Conservation (phyloP, 2,113 vertebrate genomes). For the Vidua macroura region DNA sequence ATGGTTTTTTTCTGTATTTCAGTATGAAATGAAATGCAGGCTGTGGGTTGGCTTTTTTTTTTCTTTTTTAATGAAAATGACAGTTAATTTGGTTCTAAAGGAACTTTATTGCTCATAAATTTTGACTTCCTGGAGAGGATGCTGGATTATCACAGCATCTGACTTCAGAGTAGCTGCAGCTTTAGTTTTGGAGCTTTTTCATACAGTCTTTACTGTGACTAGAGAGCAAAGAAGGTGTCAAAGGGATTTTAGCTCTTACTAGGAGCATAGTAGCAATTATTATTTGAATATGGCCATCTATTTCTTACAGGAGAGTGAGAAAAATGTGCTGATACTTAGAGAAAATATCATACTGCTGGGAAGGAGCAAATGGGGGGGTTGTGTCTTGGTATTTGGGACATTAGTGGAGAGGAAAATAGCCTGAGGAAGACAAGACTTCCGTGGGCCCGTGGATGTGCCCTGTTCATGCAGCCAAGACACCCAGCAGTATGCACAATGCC, state of each 20-base stretch:
- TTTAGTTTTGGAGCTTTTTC: neutral
- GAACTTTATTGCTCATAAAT: neutral
- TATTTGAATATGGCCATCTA: neutral
- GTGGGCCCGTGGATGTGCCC: neutral
- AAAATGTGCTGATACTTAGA: neutral
- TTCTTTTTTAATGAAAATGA: neutral
- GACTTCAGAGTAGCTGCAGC: neutral
- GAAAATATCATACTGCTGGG: neutral
- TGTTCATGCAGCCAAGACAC: neutral
- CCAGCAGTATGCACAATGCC: neutral
- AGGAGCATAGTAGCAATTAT: neutral
- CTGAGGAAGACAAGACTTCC: neutral
- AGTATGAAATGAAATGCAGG: neutral
- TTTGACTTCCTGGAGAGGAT: neutral
- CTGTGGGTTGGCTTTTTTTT: neutral
- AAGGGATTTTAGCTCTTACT: neutral
- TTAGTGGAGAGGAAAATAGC: neutral
- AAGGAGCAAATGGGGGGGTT: neutral
- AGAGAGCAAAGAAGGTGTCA: neutral
- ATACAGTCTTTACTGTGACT: neutral
- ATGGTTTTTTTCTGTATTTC: neutral
- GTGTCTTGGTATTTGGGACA: neutral
- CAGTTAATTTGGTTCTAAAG: neutral
- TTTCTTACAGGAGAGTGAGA: neutral
- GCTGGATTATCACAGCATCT: neutral